Base-by-base conservation (phyloP, 2,113 vertebrate species). In the Psephotus haematonotus region DNA sequence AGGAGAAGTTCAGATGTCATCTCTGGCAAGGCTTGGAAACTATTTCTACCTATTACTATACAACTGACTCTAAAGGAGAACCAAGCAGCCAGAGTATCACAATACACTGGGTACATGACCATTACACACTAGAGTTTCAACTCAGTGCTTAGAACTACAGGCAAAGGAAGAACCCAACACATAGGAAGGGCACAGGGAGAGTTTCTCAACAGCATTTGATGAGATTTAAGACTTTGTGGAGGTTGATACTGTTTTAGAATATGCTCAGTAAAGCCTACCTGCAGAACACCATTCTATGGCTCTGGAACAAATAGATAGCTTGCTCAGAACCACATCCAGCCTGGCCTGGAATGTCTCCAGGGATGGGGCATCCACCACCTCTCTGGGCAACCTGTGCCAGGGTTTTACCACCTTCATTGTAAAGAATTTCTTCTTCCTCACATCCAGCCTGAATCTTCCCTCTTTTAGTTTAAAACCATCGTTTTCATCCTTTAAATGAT, bases 1-100 rank as follows among this genome's bases (percentile, higher is more conserved):
- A 87, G 84, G 95, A 96, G 68, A 93, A 88, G 35, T 13, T 80
- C 92, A 95, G 88, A 95, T 92, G 91, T 92, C 79, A 89, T 85
- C 93, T 88, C 92, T 90, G 95, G 94, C 92, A 90, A 84, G 71
- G 86, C 57, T 52, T 82, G 80, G 65, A 74, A 81, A 93, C 20
- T 7, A 43, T 87, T 95, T 91, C 87, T 79, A 52, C 81, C 62
- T 79, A 37, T 64, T 80, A 35, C 57, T 83, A 70, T 37, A 53
- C 64, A 95, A 84, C 43, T 86, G 85, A 59, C 23, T 77, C 68
- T 31, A 43, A 67, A 88, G 69, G 84, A 90, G 68, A 77, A 92
- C 47, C 1, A 4, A 68, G 68, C 55, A 22, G 7, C 39, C 72
- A 55, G 63, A 75, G 65, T 20, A 37, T 13, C 6, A 4, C 8